Base-by-base conservation (phyloP, 2,888 invertebrate genomes). In the Lithophane semibrunnea region DNA sequence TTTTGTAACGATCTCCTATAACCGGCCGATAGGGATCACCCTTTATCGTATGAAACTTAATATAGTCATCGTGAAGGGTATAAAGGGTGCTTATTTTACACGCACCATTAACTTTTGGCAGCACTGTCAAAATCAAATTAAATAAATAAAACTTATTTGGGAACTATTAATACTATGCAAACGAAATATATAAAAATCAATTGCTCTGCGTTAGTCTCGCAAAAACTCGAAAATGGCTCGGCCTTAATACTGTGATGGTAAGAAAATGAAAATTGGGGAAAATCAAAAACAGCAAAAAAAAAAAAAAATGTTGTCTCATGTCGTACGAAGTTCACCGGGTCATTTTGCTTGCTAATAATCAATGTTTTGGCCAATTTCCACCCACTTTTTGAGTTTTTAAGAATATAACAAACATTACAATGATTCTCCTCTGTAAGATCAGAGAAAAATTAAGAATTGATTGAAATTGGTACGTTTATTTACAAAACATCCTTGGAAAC, bases 21-120 rank as follows among this genome's bases (percentile, higher is more conserved):
- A 16, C 12, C 56, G 21, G 12, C 13, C 2, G 42, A 5, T n/a
- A 69, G 68, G 60, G 65, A n/a, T 69, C 12, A 54, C 12, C 64
- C 60, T 13, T 61, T 66, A 61, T 42, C 16, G 5, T 54, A 13
- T 60, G 68, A n/a, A 65, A 80, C 60, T n/a, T 42, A 54, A 80
- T 80, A 65, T 56, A 9, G 13, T 29, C 7, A 16, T 16, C 0
- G 12, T 65, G 5, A 44, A 61, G 29, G 54, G 68, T 66, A 13
- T 56, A 44, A 49, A 37, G 44, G 24, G 16, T 16, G 21, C 21
- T 37, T 47, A 3, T 24, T 9, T 47, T n/a, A n/a, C n/a, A n/a
- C n/a, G n/a, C n/a, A n/a, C n/a, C n/a, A n/a, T n/a, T n/a, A n/a
- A n/a, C n/a, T n/a, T n/a, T n/a, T n/a, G n/a, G n/a, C n/a, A n/a